A percentile compares a stretch with the other conserved stretches of the same genome.
phyloP scores from a whole-genome alignment of 2,888 invertebrate species.

The Pseudococcus longispinus region DNA sequence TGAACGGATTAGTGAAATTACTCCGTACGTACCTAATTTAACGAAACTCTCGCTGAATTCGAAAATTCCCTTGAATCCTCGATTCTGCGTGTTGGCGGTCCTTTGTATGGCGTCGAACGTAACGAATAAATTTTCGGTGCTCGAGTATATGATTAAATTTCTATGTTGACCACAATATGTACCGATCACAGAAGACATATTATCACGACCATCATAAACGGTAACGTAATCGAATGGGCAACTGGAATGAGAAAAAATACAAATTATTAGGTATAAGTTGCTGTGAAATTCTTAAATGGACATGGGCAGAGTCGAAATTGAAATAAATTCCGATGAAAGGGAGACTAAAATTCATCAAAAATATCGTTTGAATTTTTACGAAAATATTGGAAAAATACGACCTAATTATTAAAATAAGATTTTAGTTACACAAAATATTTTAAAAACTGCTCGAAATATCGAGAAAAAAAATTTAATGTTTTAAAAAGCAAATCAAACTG shows the following conservation, averaged over 20 bases:
- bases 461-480: too few relatives aligned
- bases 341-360: too few relatives aligned
- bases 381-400: too few relatives aligned
- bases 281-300: too few relatives aligned
- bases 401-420: too few relatives aligned
- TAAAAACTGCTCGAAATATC: too few relatives aligned
- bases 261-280: too few relatives aligned
- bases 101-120: constrained; percentile 90
- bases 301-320: too few relatives aligned
- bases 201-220: constrained; percentile 93
- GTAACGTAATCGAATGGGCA: constrained; percentile 99
- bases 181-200: constrained; percentile 87
- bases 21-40: constrained; percentile 80
- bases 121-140: constrained; percentile 87
- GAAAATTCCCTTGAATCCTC: constrained; percentile 98
- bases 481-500: too few relatives aligned
- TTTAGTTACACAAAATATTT: too few relatives aligned
- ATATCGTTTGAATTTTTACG: too few relatives aligned
- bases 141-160: constrained; percentile 94
- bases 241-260: constrained; percentile 68
- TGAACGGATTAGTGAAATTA: not conserved
- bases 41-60: constrained; percentile 99
- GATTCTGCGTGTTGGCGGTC: constrained; percentile 93
- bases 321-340: too few relatives aligned
- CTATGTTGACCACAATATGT: constrained; percentile 97